These are phyloP conservation scores for Leiothrix lutea DNA, from an alignment of 2,113 vertebrate species.

Conservation along the genomic window DNA sequence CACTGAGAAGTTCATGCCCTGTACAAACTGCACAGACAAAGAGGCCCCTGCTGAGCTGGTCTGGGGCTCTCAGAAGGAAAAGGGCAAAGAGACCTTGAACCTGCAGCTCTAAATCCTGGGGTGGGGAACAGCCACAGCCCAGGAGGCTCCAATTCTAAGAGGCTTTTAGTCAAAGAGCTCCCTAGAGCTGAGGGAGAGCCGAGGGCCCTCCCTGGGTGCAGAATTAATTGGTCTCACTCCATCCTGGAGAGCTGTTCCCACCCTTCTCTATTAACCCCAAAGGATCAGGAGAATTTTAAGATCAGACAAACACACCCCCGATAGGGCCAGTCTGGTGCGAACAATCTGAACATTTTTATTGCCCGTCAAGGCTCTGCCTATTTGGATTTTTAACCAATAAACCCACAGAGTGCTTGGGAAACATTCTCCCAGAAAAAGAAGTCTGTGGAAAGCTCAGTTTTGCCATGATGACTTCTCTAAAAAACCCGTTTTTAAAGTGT, in stretches of 20 bases:
- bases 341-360: not conserved
- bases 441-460: not conserved
- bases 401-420: not conserved
- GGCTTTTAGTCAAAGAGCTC: not conserved
- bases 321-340: not conserved
- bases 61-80: not conserved
- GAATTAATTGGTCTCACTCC: not conserved
- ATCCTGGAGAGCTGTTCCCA: not conserved
- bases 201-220: fast-evolving
- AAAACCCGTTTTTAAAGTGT: not conserved
- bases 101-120: not conserved
- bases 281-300: not conserved
- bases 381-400: not conserved
- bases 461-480: not conserved
- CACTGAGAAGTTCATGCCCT: not conserved
- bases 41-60: not conserved
- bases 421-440: not conserved
- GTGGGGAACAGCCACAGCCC: not conserved
- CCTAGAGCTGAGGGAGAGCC: not conserved
- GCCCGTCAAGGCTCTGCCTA: not conserved
- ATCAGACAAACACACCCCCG: not conserved
- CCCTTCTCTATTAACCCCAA: not conserved
- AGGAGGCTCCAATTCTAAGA: not conserved
- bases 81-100: not conserved
- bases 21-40: not conserved